Percentiles rank a stretch among this genome's conserved stretches.
Evolutionary conservation across 1,140 invertebrate species (phyloP).

Genomic region (Sycophaga agraensis): DNA sequence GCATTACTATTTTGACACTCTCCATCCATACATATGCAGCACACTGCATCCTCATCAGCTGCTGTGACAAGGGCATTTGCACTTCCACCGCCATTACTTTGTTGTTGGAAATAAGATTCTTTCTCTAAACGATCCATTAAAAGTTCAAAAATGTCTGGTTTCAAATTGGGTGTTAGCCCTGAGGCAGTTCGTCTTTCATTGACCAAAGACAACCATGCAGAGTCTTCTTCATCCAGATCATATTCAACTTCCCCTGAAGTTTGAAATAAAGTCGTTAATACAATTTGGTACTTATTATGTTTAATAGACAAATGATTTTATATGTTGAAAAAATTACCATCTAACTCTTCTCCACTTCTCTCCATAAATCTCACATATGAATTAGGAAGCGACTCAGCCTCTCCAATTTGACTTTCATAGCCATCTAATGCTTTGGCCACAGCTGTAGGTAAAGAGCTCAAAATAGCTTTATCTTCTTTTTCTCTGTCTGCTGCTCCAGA

Average conservation of each 20-base stretch:
- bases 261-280: constrained; percentile 5
- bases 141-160: constrained; percentile 86
- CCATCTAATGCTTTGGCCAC: constrained; percentile 76
- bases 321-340: constrained; percentile 65
- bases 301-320: neutral
- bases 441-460: constrained; percentile 73
- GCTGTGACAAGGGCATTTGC: constrained; percentile 63
- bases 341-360: constrained; percentile 89
- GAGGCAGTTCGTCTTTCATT: constrained; percentile 77
- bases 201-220: constrained; percentile 86
- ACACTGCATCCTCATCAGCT: constrained; percentile 97
- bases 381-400: constrained; percentile 77
- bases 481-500: constrained; percentile 40
- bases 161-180: constrained; percentile 68
- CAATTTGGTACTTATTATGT: neutral
- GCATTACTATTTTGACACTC: constrained; percentile 95
- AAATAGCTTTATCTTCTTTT: constrained; percentile 50
- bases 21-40: constrained; percentile 93
- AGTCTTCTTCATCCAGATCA: constrained; percentile 97
- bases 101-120: constrained; percentile 93
- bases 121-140: constrained; percentile 97
- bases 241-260: constrained; percentile 80
- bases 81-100: constrained; percentile 63
- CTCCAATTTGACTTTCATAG: constrained; percentile 70
- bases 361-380: constrained; percentile 92